phyloP scores from a whole-genome alignment of 2,113 vertebrate genomes.

The Hyperoodon ampullatus region DNA sequence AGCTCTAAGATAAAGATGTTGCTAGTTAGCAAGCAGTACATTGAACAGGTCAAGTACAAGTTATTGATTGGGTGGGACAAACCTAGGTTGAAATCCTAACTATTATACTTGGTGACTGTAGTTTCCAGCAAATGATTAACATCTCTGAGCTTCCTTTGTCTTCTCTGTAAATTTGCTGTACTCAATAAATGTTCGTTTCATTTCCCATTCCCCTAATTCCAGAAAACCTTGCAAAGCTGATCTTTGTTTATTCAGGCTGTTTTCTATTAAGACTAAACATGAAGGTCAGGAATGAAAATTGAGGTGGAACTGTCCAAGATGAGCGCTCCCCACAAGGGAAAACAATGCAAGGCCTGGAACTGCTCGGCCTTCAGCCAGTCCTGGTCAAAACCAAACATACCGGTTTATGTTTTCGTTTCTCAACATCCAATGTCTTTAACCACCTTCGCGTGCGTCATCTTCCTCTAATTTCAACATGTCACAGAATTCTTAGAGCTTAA shows the following conservation, averaged over 20 bases:
- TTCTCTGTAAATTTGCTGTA: background rate
- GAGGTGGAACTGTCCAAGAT: background rate
- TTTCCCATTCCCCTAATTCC: background rate
- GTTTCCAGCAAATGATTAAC: background rate
- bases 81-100: background rate
- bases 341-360: background rate
- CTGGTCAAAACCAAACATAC: background rate
- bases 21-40: background rate
- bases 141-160: background rate
- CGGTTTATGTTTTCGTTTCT: background rate
- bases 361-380: background rate
- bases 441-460: background rate
- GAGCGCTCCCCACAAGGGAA: background rate
- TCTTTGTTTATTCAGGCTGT: conserved; percentile 20
- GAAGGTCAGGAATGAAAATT: conserved; percentile 5
- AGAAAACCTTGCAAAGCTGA: background rate
- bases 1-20: background rate
- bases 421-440: conserved; percentile 51
- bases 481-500: background rate
- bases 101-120: background rate
- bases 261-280: conserved; percentile 53
- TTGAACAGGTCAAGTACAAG: background rate
- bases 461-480: background rate
- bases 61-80: background rate
- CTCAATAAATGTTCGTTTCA: background rate